phyloP scores from a whole-genome alignment of 2,797 vertebrate genomes.

The Xerus rutilus region DNA sequence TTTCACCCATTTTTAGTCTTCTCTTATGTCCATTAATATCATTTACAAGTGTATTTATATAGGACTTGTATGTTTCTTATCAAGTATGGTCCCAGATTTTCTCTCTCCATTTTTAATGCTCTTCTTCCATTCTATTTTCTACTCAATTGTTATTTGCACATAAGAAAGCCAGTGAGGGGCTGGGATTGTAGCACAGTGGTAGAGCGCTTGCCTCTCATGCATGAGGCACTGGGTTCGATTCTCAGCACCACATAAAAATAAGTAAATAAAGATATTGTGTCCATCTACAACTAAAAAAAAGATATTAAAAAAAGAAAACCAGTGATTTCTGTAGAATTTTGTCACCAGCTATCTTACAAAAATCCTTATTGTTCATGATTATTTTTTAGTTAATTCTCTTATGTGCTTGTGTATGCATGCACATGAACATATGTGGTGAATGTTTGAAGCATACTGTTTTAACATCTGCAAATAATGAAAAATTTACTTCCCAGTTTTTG shows the following conservation, averaged over 20 bases:
- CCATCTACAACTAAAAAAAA: too few relatives aligned
- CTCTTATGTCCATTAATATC: background rate
- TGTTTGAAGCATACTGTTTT: background rate
- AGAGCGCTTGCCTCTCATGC: too few relatives aligned
- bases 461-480: conserved; percentile 55
- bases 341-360: background rate
- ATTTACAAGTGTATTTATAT: background rate
- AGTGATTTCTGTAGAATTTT: conserved; percentile 46
- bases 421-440: background rate
- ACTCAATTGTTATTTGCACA: background rate
- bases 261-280: too few relatives aligned
- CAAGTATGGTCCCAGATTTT: background rate
- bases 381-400: background rate
- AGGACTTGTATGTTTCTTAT: background rate
- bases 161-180: background rate
- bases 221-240: too few relatives aligned
- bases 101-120: background rate
- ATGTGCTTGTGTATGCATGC: background rate
- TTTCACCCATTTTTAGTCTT: background rate
- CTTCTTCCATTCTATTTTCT: conserved; percentile 3
- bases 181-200: too few relatives aligned
- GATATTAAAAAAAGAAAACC: background rate
- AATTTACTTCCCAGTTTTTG: background rate
- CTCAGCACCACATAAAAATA: too few relatives aligned
- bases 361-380: background rate